These are phyloP conservation scores for Agrotis exclamationis DNA, from an alignment of 2,888 invertebrate genomes.

Conservation along the genomic window DNA sequence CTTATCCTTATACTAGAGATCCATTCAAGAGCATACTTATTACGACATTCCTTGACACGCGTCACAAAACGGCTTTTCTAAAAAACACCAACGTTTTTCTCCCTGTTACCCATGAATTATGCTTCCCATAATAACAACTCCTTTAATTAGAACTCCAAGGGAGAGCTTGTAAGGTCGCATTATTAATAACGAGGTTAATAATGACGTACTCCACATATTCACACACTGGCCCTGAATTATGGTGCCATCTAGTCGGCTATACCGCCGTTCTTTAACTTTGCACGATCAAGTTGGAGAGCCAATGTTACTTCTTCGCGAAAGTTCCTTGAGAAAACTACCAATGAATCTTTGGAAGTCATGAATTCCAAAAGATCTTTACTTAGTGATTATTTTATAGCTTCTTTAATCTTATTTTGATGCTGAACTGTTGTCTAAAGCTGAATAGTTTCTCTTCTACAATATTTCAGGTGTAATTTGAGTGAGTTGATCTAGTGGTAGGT, in stretches of 20 bases:
- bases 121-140: slow-evolving; percentile 27
- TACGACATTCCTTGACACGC: slow-evolving; percentile 8
- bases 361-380: slow-evolving; percentile 44
- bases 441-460: slow-evolving; percentile 22
- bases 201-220: slow-evolving; percentile 42
- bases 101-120: slow-evolving; percentile 29
- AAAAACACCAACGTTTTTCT: slow-evolving; percentile 5
- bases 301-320: slow-evolving; percentile 49
- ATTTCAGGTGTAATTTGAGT: slow-evolving; percentile 56
- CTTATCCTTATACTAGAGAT: slow-evolving; percentile 11
- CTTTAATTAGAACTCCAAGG: slow-evolving; percentile 52
- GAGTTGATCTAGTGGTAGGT: slow-evolving; percentile 61
- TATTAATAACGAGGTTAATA: slow-evolving; percentile 57
- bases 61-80: neutral
- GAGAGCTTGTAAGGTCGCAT: slow-evolving; percentile 29
- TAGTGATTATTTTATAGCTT: slow-evolving; percentile 19
- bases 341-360: slow-evolving; percentile 52
- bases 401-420: slow-evolving; percentile 3
- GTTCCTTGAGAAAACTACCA: slow-evolving; percentile 50
- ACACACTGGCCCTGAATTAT: slow-evolving; percentile 46
- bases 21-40: slow-evolving; percentile 9
- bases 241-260: slow-evolving; percentile 47
- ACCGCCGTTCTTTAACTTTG: slow-evolving; percentile 53
- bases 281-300: slow-evolving; percentile 40
- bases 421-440: slow-evolving; percentile 10